Conservation (phyloP, 1,140 invertebrate genomes). For the Sinonovacula constricta region DNA sequence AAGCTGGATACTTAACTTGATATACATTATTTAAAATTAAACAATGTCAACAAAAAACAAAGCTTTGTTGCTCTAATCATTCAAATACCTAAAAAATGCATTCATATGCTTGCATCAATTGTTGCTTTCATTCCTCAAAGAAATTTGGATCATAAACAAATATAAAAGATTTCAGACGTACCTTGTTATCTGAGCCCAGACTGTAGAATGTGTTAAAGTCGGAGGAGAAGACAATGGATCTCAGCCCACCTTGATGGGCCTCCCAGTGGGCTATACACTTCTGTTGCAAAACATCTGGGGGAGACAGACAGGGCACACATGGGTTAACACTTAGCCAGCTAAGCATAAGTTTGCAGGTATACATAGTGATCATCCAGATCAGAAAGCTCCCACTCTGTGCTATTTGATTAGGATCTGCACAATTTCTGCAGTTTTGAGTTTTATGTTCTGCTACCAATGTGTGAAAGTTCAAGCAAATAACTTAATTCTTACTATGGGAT, state of each 20-base stretch:
- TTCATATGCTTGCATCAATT: too few relatives aligned
- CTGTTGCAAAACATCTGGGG: constrained; percentile 77
- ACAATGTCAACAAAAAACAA: too few relatives aligned
- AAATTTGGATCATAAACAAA: too few relatives aligned
- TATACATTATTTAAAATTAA: too few relatives aligned
- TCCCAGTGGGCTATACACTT: constrained; percentile 82
- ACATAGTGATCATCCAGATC: neutral
- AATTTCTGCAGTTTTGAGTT: neutral
- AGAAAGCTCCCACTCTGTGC: neutral
- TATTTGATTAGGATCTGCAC: neutral
- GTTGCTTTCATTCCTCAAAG: too few relatives aligned
- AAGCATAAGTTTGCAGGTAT: neutral
- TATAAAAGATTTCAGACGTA: too few relatives aligned
- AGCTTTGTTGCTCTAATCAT: too few relatives aligned
- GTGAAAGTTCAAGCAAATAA: too few relatives aligned
- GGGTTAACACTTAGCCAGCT: neutral
- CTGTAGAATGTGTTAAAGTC: constrained; percentile 83
- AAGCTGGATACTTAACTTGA: too few relatives aligned
- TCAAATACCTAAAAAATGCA: too few relatives aligned
- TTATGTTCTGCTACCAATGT: too few relatives aligned
- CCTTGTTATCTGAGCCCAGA: constrained; percentile 82
- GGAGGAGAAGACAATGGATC: constrained; percentile 81
- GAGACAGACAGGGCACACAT: neutral
- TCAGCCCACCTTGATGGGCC: constrained; percentile 81
- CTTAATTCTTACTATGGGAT: too few relatives aligned